Evolutionary conservation across 2,888 invertebrate species (phyloP), one percentile per base, ranked within the genome.

Genomic region (Holacanthella duospinosa): DNA sequence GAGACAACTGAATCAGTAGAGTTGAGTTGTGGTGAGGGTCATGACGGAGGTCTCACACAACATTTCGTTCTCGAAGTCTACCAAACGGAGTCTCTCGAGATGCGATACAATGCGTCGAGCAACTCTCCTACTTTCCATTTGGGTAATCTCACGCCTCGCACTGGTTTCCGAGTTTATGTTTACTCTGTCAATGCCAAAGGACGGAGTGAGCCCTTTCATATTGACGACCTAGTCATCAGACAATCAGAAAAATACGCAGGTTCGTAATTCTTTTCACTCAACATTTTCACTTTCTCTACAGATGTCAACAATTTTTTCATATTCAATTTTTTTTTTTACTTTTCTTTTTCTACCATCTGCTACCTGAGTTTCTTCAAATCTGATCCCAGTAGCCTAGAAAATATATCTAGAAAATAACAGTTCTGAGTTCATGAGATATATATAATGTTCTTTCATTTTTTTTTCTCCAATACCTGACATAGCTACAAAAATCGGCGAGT

Each of bases 41-140:
- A 90, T 79, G 91, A 92, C 79, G 92, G 92, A 64, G 92, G 92
- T 68, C 83, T 92, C 74, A 88, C 89, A 64, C 91, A 92, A 80
- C 83, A 83, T 77, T 92, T 92, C 81, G 82, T 89, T 60, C 82
- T 91, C 68, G 90, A 91, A 66, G 72, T 72, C 36, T 66, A 66
- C 26, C 69, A 71, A 61, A 70, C 65, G 65, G 72, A 72, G 48
- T 67, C 70, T 25, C 44, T 64, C 12, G 72, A 72, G 53, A 29
- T 72, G 26, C 68, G 72, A 3, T 73, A 73, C 63, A 73, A 73
- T 64, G 70, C 71, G 26, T 70, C 71, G 21, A 70, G 67, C 56
- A 69, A 73, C 57, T 63, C 66, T 25, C 64, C 71, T 6, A 66
- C 71, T 59, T 73, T 73, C 61, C 73, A 73, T 65, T 66, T 73